Evolutionary conservation across 1,140 invertebrate species (phyloP).

Genomic region (Temnothorax nylanderi): DNA sequence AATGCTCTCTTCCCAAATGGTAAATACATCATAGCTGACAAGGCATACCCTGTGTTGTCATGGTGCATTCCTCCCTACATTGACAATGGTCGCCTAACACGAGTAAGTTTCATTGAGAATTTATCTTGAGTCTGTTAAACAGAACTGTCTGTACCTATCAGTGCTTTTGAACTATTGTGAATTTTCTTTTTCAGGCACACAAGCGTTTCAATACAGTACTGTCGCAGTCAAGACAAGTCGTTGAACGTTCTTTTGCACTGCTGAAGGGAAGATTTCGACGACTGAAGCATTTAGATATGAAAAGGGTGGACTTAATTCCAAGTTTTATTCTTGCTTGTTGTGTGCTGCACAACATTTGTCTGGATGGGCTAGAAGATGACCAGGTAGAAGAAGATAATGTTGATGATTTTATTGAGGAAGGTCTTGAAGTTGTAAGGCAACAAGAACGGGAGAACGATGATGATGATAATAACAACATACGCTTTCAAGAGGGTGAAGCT

Average conservation of each 20-base stretch:
- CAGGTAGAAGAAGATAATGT: background rate
- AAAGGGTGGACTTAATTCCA: background rate
- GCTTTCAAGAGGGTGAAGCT: background rate
- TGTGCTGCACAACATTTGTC: background rate
- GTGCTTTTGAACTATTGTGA: background rate
- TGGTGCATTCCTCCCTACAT: background rate
- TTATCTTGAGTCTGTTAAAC: background rate
- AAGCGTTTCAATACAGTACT: background rate
- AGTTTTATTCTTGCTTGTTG: conserved; percentile 1
- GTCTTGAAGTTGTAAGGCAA: background rate
- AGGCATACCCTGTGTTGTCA: background rate
- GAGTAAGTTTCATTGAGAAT: background rate
- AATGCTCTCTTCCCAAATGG: background rate
- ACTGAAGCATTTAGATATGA: background rate
- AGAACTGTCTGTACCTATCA: background rate
- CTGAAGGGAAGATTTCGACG: background rate
- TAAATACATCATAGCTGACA: background rate
- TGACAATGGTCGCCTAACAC: background rate
- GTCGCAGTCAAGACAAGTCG: background rate
- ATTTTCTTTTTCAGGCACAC: background rate
- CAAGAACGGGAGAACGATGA: background rate
- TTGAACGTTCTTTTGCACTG: background rate
- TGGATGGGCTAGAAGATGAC: background rate
- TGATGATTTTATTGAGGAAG: background rate
- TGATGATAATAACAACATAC: background rate